These are phyloP conservation scores for Pangasius mekongensis DNA, from an alignment of 2,797 vertebrate genomes.

Conservation along the genomic window DNA sequence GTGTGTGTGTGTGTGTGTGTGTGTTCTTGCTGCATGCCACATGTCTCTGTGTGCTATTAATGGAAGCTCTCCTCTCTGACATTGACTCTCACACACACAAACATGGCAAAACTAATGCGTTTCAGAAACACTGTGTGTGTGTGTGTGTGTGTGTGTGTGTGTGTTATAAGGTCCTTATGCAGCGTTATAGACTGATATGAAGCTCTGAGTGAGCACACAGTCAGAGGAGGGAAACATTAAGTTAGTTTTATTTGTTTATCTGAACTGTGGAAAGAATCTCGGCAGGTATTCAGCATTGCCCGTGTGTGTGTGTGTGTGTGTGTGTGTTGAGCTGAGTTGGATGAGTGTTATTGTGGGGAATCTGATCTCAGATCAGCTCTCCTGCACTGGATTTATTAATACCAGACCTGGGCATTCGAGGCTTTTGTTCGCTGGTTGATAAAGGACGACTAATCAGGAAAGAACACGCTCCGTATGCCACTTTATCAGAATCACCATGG, in stretches of 20 bases:
- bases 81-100: conserved; percentile 57
- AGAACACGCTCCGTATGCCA: background rate
- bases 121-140: background rate
- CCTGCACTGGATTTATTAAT: conserved; percentile 14
- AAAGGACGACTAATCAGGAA: conserved; percentile 10
- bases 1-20: conserved; percentile 3
- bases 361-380: conserved; percentile 31
- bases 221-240: background rate
- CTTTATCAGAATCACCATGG: conserved; percentile 40
- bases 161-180: background rate
- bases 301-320: background rate
- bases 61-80: conserved; percentile 66
- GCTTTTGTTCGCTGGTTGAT: conserved; percentile 20
- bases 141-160: background rate
- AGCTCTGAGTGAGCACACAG: background rate
- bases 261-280: conserved; percentile 33
- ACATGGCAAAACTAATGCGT: conserved; percentile 12
- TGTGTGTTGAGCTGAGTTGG: background rate
- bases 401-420: conserved; percentile 34
- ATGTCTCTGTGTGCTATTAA: conserved; percentile 71
- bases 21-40: conserved; percentile 67
- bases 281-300: background rate
- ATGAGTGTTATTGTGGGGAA: background rate
- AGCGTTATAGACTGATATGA: background rate
- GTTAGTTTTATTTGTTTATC: conserved; percentile 15